A percentile compares a stretch with the other conserved stretches of the same genome.
Evolutionary conservation across 1,140 invertebrate species (phyloP).

Genomic region (Psix sp.): DNA sequence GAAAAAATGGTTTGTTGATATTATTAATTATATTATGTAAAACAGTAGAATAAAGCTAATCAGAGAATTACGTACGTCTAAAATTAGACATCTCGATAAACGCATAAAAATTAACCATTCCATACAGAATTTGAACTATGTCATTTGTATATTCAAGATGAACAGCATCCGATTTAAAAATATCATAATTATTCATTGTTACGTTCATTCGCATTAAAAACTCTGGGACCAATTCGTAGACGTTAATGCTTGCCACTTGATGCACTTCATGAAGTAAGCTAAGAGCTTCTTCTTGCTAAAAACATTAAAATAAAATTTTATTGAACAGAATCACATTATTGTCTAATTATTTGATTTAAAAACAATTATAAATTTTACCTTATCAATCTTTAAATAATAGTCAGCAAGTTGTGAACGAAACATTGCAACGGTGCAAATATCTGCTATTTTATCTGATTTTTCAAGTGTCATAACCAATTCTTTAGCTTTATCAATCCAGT

Average conservation of each 20-base stretch:
- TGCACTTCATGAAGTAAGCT: slow-evolving; percentile 62
- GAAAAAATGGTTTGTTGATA: no score
- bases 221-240: slow-evolving; percentile 24
- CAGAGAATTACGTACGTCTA: neutral
- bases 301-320: slow-evolving; percentile 6
- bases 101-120: slow-evolving; percentile 55
- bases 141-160: slow-evolving; percentile 62
- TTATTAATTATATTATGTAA: no score
- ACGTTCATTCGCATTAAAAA: slow-evolving; percentile 55
- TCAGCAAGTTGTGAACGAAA: slow-evolving; percentile 70
- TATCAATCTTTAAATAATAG: slow-evolving; percentile 67
- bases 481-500: slow-evolving; percentile 66
- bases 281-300: slow-evolving; percentile 60
- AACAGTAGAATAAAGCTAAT: no score
- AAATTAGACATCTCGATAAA: neutral
- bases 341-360: neutral
- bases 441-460: slow-evolving; percentile 49
- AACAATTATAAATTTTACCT: slow-evolving; percentile 49
- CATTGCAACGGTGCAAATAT: slow-evolving; percentile 44
- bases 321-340: neutral
- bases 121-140: slow-evolving; percentile 60
- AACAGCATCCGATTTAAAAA: slow-evolving; percentile 52
- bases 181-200: slow-evolving; percentile 57
- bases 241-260: slow-evolving; percentile 44
- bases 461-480: slow-evolving; percentile 44